Conservation (phyloP, 2,797 vertebrate genomes). For the Tokudaia muenninki region DNA sequence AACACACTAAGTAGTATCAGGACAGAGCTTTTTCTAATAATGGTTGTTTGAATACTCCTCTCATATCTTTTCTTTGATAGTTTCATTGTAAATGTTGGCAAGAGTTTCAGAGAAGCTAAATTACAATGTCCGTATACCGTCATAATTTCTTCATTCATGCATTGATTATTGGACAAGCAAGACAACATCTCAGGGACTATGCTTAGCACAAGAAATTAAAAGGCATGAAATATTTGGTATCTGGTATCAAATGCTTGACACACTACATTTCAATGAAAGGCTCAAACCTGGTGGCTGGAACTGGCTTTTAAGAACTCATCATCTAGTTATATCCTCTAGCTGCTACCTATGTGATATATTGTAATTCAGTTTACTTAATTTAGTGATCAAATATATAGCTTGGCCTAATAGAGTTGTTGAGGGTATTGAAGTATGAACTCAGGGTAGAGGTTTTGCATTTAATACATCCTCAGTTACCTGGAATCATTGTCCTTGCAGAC, state of each 20-base stretch:
- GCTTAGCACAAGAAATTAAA: not conserved
- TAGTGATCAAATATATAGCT: not conserved
- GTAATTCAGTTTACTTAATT: not conserved
- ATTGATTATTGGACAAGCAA: not conserved
- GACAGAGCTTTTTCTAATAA: slow-evolving; percentile 41
- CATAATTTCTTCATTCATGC: not conserved
- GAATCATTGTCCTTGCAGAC: not conserved
- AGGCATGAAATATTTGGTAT: not conserved
- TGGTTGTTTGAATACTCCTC: slow-evolving; percentile 27
- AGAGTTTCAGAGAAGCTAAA: slow-evolving; percentile 52
- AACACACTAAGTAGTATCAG: slow-evolving; percentile 32
- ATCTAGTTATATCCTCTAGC: not conserved
- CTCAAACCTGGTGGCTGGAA: not conserved
- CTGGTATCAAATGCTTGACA: not conserved
- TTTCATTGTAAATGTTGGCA: slow-evolving; percentile 43
- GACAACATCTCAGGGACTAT: not conserved
- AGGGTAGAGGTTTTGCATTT: not conserved
- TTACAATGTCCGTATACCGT: slow-evolving; percentile 5
- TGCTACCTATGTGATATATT: not conserved
- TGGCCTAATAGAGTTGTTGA: not conserved
- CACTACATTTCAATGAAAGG: not conserved
- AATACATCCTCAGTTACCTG: not conserved
- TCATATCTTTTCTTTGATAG: slow-evolving; percentile 59
- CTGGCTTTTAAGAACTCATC: not conserved
- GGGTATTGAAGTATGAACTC: not conserved